A percentile compares a stretch with the other conserved stretches of the same genome.
phyloP scores from a whole-genome alignment of 2,113 vertebrate species.

The Hirundichthys speculiger region DNA sequence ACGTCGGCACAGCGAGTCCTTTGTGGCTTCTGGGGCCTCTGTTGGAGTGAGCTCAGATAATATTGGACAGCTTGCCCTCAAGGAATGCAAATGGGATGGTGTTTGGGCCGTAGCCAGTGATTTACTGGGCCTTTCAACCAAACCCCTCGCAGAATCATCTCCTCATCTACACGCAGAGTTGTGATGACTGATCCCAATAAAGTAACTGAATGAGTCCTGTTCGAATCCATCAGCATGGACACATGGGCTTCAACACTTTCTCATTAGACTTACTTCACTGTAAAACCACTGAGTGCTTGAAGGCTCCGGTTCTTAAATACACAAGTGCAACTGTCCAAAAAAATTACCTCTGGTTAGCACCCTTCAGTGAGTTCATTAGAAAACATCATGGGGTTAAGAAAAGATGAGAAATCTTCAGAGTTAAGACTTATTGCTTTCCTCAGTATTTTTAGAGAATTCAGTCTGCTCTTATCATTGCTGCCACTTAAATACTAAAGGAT shows the following conservation, averaged over 20 bases:
- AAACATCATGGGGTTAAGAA: no score
- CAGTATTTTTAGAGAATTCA: no score
- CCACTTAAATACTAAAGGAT: no score
- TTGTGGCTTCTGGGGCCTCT: slow-evolving; percentile 67
- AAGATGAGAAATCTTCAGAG: no score
- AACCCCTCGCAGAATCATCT: slow-evolving; percentile 30
- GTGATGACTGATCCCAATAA: slow-evolving; percentile 14
- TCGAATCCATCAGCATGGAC: neutral
- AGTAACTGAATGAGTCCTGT: neutral
- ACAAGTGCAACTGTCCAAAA: neutral
- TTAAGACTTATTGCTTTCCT: no score
- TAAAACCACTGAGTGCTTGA: slow-evolving; percentile 17
- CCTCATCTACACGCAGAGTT: slow-evolving; percentile 21
- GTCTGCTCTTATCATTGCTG: no score
- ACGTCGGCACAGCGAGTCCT: slow-evolving; percentile 67
- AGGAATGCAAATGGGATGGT: slow-evolving; percentile 70
- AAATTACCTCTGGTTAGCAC: no score
- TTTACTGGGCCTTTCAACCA: slow-evolving; percentile 49
- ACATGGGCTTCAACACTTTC: slow-evolving; percentile 2
- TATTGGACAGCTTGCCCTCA: slow-evolving; percentile 65
- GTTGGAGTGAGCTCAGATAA: slow-evolving; percentile 67
- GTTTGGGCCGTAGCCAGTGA: slow-evolving; percentile 50
- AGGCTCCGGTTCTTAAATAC: no score
- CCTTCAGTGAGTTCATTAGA: no score
- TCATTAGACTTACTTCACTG: slow-evolving; percentile 24